Conservation (phyloP, 2,797 vertebrate species). For the Esox masquinongy region DNA sequence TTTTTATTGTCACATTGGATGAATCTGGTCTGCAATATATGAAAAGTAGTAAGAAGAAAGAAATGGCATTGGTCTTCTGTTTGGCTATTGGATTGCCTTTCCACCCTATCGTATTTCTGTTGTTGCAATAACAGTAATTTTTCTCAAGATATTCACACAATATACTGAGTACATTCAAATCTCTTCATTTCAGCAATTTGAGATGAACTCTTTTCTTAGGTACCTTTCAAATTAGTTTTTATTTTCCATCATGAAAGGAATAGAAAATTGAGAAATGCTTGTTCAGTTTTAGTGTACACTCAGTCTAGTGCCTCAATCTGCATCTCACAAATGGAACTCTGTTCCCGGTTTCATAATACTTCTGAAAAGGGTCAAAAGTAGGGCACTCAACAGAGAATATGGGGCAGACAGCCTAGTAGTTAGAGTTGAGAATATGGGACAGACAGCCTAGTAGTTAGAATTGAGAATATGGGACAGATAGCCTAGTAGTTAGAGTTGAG, state of each 20-base stretch:
- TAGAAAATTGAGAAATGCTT: background rate
- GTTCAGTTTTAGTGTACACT: background rate
- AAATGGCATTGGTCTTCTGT: background rate
- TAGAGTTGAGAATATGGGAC: too few species aligned
- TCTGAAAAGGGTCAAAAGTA: too few species aligned
- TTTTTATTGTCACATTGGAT: too few species aligned
- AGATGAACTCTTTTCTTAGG: conserved; percentile 10
- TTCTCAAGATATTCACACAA: conserved; percentile 15
- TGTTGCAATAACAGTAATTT: conserved; percentile 4
- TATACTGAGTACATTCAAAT: background rate
- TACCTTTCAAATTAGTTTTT: conserved; percentile 20
- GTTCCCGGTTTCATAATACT: too few species aligned
- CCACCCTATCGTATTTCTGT: conserved; percentile 23
- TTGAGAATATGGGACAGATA: too few species aligned
- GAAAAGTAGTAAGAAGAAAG: background rate
- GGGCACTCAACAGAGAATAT: too few species aligned
- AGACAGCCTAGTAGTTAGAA: too few species aligned
- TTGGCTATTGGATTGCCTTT: background rate
- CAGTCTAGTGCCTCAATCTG: conserved; percentile 19
- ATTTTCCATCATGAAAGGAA: conserved; percentile 12
- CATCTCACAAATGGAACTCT: background rate
- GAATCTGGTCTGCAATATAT: background rate
- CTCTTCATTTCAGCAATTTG: background rate
- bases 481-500: too few species aligned
- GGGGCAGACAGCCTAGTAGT: too few species aligned